Evolutionary conservation across 1,140 invertebrate species (phyloP), one percentile per base, ranked within the genome.

Genomic region (Macrocentrus cingulum): DNA sequence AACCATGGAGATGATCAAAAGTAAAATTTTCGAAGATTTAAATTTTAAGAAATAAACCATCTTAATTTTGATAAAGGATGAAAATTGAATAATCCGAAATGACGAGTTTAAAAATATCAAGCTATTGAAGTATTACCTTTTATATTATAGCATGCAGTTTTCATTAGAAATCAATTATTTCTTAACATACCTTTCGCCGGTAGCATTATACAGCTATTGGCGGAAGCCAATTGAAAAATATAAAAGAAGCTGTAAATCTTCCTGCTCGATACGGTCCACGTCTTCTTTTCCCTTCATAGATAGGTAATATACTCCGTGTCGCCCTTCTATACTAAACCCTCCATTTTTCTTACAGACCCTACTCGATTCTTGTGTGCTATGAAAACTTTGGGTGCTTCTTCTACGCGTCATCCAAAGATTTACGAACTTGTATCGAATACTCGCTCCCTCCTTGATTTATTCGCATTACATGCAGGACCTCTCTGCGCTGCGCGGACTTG

Each of bases 361-460:
- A 7, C 6, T 34, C 29, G 29, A 7, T 34, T 11, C 6, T 6
- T 34, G 11, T 51, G 49, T 8, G 13, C 19, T 19, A 39, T 25
- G 50, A 39, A 39, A 52, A 52, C 50, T 19, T 36, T 19, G 50
- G 19, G 39, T 29, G 29, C 44, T 59, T 46, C 29, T 56, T 13
- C 37, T 20, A 44, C 19, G n/a, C 23, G 51, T 54, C 36, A n/a
- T 65, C 52, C 42, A 16, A 41, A 59, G 59, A 65, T 65, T 67
- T 65, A 65, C 61, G 54, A 55, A 56, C 59, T 29, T 52, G 18
- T 45, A 18, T 59, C 49, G 44, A 45, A 49, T 32, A 53, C 36
- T 19, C 49, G 44, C 45, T 49, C 46, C 42, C 44, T 60, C 42
- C 44, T 60, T 32, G 15, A 4, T 32, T 37, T 51, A 6, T 36